Conservation (phyloP, 1,140 invertebrate species). For the Papilio machaon region DNA sequence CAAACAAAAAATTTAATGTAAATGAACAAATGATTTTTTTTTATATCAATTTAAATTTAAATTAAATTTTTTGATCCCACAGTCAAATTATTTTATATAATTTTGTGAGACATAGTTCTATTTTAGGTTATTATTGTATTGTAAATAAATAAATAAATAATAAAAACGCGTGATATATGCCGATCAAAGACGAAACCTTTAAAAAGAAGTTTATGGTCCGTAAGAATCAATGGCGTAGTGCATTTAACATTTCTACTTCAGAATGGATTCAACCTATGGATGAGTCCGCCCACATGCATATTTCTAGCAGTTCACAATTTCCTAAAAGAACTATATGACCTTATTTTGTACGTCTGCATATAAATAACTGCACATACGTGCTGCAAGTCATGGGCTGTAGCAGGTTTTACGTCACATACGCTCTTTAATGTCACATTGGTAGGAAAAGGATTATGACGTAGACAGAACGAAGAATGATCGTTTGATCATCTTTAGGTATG, state of each 20-base stretch:
- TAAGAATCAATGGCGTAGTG: not conserved
- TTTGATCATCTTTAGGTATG: too few species aligned
- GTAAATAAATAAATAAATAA: too few species aligned
- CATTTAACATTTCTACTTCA: not conserved
- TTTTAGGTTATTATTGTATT: too few species aligned
- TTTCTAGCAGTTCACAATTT: slow-evolving; percentile 50
- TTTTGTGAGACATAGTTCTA: too few species aligned
- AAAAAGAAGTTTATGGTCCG: not conserved
- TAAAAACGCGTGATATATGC: too few species aligned
- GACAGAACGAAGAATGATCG: too few species aligned
- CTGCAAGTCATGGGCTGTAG: slow-evolving; percentile 33
- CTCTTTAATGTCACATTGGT: not conserved
- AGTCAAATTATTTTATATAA: too few species aligned
- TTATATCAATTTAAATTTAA: too few species aligned
- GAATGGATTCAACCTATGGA: slow-evolving; percentile 24
- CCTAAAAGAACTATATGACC: slow-evolving; percentile 56
- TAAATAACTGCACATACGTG: slow-evolving; percentile 47
- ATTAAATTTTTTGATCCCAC: too few species aligned
- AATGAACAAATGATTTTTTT: too few species aligned
- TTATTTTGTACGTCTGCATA: slow-evolving; percentile 54
- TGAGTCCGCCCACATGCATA: slow-evolving; percentile 48
- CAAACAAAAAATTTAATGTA: too few species aligned
- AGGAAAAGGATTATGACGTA: too few species aligned
- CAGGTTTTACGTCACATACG: slow-evolving; percentile 15
- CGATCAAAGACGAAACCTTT: slow-evolving; percentile 1